Conservation (phyloP, 1,140 invertebrate genomes). For the Cheumatopsyche charites region DNA sequence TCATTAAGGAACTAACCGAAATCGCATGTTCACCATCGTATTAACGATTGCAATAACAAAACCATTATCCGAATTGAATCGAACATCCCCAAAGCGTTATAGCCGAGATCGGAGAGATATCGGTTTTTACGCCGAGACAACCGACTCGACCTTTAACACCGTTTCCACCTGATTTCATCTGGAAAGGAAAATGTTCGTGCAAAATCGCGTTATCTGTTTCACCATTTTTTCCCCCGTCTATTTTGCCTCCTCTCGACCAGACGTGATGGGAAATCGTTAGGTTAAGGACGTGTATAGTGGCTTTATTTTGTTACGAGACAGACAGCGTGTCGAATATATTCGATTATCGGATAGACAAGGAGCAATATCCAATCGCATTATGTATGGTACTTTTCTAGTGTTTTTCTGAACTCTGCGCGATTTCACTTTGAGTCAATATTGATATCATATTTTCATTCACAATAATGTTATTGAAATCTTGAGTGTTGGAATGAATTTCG, state of each 20-base stretch:
- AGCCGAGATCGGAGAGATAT: background rate
- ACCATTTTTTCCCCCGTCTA: background rate
- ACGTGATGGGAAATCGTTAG: conserved; percentile 22
- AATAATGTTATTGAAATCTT: no score
- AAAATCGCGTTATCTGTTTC: conserved; percentile 21
- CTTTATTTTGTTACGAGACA: conserved; percentile 23
- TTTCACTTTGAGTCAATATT: no score
- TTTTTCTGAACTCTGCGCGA: no score
- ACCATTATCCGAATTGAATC: background rate
- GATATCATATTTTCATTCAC: no score
- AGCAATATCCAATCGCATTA: no score
- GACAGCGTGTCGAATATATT: conserved; percentile 20
- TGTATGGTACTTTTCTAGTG: no score
- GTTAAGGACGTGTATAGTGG: conserved; percentile 12
- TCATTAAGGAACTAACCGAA: no score
- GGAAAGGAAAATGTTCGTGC: conserved; percentile 1
- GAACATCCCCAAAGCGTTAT: background rate
- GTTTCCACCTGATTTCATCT: conserved; percentile 17
- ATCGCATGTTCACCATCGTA: no score
- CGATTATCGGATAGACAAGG: background rate
- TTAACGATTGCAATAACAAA: background rate
- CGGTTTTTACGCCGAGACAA: conserved; percentile 7
- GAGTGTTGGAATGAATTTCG: no score
- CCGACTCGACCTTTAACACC: conserved; percentile 5
- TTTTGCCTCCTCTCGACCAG: background rate